Conservation (phyloP, 2,888 invertebrate genomes). For the Drosophila mimica region DNA sequence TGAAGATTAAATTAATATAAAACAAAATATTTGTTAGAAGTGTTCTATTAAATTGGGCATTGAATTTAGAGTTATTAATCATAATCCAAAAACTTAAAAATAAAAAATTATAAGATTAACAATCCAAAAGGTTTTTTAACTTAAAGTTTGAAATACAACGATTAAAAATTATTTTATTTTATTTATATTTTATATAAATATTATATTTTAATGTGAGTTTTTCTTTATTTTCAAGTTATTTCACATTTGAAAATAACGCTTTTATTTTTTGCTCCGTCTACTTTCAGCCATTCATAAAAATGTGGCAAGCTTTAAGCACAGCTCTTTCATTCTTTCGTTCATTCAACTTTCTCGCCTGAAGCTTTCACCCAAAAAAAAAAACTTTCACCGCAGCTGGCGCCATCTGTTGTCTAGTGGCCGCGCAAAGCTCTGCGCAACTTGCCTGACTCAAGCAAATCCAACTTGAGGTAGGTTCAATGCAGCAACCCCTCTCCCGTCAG, state of each 20-base stretch:
- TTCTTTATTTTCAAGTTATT: background rate
- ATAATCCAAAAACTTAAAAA: background rate
- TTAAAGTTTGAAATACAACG: no score
- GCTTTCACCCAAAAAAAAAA: slow-evolving; percentile 29
- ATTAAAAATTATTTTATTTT: background rate
- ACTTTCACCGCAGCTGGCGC: slow-evolving; percentile 60
- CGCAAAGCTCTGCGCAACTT: slow-evolving; percentile 28
- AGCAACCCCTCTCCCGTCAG: background rate
- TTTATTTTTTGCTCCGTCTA: background rate
- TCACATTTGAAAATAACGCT: background rate
- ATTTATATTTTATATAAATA: no score
- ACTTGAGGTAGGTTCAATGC: slow-evolving; percentile 68
- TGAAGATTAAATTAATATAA: background rate
- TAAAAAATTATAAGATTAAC: no score
- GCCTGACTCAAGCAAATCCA: slow-evolving; percentile 42
- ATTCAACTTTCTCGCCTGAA: slow-evolving; percentile 43
- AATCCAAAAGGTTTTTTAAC: no score
- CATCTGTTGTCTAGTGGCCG: slow-evolving; percentile 42
- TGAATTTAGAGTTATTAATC: fast-evolving
- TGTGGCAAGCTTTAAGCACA: slow-evolving; percentile 30
- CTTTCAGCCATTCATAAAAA: slow-evolving; percentile 63
- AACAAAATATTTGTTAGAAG: background rate
- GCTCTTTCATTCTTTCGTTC: slow-evolving; percentile 15
- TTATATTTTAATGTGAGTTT: no score
- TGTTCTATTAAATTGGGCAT: background rate